Evolutionary conservation across 2,888 invertebrate genomes (phyloP).

Genomic region (Euproctis similis): DNA sequence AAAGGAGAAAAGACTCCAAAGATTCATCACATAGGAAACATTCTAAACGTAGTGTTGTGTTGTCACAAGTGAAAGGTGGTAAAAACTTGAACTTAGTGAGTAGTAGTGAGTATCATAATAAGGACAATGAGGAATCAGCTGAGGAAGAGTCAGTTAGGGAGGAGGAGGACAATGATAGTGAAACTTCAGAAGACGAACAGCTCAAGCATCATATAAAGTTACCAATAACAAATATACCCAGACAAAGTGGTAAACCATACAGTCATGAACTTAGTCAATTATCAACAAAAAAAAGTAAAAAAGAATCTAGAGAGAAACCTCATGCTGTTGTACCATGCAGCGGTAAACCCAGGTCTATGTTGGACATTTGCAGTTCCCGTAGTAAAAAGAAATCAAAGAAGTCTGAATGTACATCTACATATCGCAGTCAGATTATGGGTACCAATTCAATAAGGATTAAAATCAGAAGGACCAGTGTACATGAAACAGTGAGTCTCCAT

Average conservation of each 20-base stretch:
- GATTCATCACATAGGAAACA: constrained; percentile 52
- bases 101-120: constrained; percentile 70
- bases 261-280: constrained; percentile 76
- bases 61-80: constrained; percentile 65
- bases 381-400: constrained; percentile 70
- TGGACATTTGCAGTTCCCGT: constrained; percentile 61
- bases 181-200: constrained; percentile 68
- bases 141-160: constrained; percentile 26
- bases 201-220: constrained; percentile 66
- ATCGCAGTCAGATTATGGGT: constrained; percentile 79
- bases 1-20: constrained; percentile 62
- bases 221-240: constrained; percentile 56
- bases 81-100: constrained; percentile 72
- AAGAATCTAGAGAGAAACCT: constrained; percentile 54
- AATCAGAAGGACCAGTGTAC: constrained; percentile 78
- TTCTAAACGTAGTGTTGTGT: constrained; percentile 46
- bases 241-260: constrained; percentile 70
- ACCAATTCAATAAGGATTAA: constrained; percentile 81
- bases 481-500: constrained; percentile 63
- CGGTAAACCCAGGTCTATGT: constrained; percentile 71
- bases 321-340: constrained; percentile 61
- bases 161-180: constrained; percentile 32
- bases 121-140: constrained; percentile 39
- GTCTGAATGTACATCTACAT: constrained; percentile 60
- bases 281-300: constrained; percentile 69